Conservation (phyloP, 2,797 vertebrate genomes). For the Lagodon rhomboides region DNA sequence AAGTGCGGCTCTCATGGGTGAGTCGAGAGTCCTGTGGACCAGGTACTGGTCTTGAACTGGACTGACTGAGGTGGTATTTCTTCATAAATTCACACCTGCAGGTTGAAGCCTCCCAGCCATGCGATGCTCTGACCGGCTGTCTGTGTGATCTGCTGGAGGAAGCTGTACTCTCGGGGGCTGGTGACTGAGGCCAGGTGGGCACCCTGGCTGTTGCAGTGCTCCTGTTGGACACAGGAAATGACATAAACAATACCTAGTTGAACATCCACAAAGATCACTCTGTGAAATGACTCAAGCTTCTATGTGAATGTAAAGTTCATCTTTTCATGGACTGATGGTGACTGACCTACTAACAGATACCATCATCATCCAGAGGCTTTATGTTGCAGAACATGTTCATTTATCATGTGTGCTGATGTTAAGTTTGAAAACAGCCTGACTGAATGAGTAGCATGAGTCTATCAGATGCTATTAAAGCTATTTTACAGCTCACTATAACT, state of each 20-base stretch:
- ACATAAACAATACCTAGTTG: no score
- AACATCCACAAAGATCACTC: no score
- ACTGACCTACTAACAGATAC: neutral
- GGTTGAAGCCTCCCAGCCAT: constrained; percentile 56
- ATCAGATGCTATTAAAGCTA: neutral
- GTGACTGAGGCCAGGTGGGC: constrained; percentile 34
- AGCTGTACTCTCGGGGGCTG: constrained; percentile 26
- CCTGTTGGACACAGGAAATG: constrained; percentile 25
- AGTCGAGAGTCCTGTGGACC: neutral
- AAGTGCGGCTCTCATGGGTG: neutral
- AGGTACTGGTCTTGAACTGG: neutral
- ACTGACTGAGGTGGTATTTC: neutral
- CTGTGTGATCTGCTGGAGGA: constrained; percentile 30
- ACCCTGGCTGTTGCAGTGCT: constrained; percentile 25
- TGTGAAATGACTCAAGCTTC: neutral
- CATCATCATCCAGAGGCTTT: neutral
- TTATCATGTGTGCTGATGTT: neutral
- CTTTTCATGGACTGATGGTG: neutral
- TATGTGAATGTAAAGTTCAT: neutral
- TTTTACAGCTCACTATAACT: neutral
- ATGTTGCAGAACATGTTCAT: neutral
- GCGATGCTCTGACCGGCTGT: neutral
- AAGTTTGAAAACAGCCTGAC: neutral
- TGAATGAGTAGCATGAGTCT: neutral
- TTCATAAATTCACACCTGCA: constrained; percentile 37